Base-by-base conservation (phyloP, 2,113 vertebrate genomes). In the Lutjanus erythropterus region DNA sequence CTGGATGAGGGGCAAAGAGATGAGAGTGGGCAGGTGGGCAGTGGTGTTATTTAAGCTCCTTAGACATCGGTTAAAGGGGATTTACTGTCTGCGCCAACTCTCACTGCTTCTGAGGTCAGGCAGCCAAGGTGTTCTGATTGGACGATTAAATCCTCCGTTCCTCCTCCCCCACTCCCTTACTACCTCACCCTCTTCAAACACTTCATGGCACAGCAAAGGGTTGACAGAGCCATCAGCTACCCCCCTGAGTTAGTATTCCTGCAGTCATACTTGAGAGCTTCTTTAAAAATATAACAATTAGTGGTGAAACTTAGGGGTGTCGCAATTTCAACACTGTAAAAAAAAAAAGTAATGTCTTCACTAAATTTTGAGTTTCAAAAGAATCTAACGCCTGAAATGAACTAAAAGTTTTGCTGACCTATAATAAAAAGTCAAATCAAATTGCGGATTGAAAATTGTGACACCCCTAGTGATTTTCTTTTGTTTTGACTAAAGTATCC, bases 141-240 rank as follows among this genome's bases (percentile, higher is more conserved):
- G 85, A 85, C 60, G 76, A 71, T 76, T 59, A 29, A 66, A 62
- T 33, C 61, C 56, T 84, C 53, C 68, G 29, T 81, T 78, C 80
- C 84, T 87, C 77, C 66, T 44, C 55, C 47, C 78, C 78, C 41
- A 41, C 61, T 86, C 79, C 86, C 83, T 76, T 67, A 78, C 86
- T 89, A 90, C 91, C 90, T 92, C 91, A 86, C 88, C 89, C 79
- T 74, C 39, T 75, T 68, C 47, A 81, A 82, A 91, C 89, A 88
- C 88, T 80, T 87, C 79, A 70, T 49, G 78, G 77, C 84, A 86
- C 84, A 90, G 74, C 46, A 87, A 88, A 89, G 79, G 86, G 88
- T 91, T 86, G 83, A 91, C 84, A 88, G 90, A 94, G 91, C 87
- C 87, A 85, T 89, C 93, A 94, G 94, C 90, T 92, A 92, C 90